Evolutionary conservation across 37 sponge, comb jelly and placozoan genomes (phyloP), one percentile per base, ranked within the genome.

Genomic region (Spongilla lacustris): DNA sequence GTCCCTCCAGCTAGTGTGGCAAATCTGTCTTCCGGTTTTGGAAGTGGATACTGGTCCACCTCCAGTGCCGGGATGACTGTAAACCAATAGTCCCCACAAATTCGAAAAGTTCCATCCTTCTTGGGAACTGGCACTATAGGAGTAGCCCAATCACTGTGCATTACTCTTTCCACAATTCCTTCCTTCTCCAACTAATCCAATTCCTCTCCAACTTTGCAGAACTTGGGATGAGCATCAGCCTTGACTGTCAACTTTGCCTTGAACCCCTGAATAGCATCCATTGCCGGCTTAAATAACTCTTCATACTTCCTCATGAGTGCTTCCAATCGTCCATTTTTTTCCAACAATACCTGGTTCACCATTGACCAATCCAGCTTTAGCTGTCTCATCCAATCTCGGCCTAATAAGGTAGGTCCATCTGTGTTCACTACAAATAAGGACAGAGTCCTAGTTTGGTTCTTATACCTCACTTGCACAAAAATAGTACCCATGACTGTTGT

Each of bases 61-160:
- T 73, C 77, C 9, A 83, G 9, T 3, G 81, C 81, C 13, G 83
- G 88, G 76, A 87, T 87, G 24, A 92, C 28, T 36, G 92, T 87
- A 12, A 83, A 76, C 35, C 83, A 80, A 71, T 69, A 87, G 36
- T 92, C 92, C 0, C 92, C 88, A 84, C 88, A 92, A 17, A 92
- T 36, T 31, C 92, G 74, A 17, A 87, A n/a, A 28, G 10, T 23
- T 21, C 81, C 81, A 73, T 87, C 68, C 29, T 78, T 67, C 58
- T 87, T 92, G 17, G 69, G 23, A 6, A 87, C 88, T 17, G 88
- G 88, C 2, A 92, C 92, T 30, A 92, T 74, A 14, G 88, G 88
- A 17, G 86, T 77, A 22, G 89, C 93, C 93, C 92, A 92, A 9
- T 77, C 75, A 17, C 81, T 73, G 34, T 37, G 41, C 35, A 84